These are phyloP conservation scores for Caenorhabditis doughertyi DNA, from an alignment of 2,888 invertebrate species.

Conservation along the genomic window DNA sequence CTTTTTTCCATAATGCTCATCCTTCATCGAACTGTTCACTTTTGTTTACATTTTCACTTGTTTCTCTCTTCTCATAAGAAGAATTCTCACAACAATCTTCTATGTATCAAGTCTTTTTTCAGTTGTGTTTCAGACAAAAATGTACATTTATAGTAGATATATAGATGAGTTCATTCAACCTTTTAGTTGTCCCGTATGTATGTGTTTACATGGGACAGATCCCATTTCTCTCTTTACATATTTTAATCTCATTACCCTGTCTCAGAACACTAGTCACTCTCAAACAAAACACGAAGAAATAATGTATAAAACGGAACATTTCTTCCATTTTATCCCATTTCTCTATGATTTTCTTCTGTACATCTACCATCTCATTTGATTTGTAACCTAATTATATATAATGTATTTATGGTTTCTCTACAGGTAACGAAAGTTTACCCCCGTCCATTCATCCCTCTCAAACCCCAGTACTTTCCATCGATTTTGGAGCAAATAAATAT, in stretches of 20 bases:
- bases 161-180: constrained; percentile 40
- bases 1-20: constrained; percentile 5
- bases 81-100: constrained; percentile 8
- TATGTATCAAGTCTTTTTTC: constrained; percentile 47
- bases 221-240: constrained; percentile 1
- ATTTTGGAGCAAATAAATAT: constrained; percentile 55
- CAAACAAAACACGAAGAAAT: constrained; percentile 2
- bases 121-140: background rate
- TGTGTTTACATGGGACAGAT: constrained; percentile 28
- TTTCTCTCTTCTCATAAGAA: background rate
- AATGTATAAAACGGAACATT: background rate
- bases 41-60: constrained; percentile 39
- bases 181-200: constrained; percentile 27
- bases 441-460: constrained; percentile 1
- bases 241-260: constrained; percentile 48
- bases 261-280: constrained; percentile 21
- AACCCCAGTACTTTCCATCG: constrained; percentile 50
- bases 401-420: constrained; percentile 51
- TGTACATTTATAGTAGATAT: constrained; percentile 36
- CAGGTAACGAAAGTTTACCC: constrained; percentile 41
- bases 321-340: background rate
- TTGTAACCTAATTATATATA: constrained; percentile 36
- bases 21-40: constrained; percentile 38
- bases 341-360: background rate
- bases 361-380: constrained; percentile 20